Evolutionary conservation across 2,113 vertebrate species (phyloP).

Genomic region (Tonatia bakeri): DNA sequence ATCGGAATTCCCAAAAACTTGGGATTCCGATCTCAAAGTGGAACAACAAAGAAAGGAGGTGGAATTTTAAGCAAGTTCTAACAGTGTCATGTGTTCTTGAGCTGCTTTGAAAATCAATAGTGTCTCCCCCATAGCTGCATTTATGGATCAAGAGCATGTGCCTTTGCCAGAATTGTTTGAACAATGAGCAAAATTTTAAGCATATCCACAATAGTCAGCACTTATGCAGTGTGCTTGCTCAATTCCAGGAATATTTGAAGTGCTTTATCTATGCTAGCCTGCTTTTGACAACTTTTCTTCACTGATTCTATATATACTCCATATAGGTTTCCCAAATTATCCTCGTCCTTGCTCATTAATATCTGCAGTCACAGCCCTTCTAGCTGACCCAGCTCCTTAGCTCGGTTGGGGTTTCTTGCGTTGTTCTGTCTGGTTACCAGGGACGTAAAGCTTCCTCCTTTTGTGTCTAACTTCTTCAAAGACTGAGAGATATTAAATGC

Average conservation of each 20-base stretch:
- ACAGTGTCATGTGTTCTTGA: not conserved
- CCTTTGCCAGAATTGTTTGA: not conserved
- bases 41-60: not conserved
- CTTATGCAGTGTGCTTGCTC: not conserved
- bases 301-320: not conserved
- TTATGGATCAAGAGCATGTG: not conserved
- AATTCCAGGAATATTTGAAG: not conserved
- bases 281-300: not conserved
- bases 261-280: not conserved
- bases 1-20: too few relatives aligned
- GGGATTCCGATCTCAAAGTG: not conserved
- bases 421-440: not conserved
- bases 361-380: not conserved
- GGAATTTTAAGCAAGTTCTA: not conserved
- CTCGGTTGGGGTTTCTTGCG: not conserved
- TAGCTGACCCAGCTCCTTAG: not conserved
- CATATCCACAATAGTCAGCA: not conserved
- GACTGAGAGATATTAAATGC: not conserved
- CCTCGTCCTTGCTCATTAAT: not conserved
- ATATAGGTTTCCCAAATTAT: not conserved
- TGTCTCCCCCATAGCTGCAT: not conserved
- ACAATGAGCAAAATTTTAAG: not conserved
- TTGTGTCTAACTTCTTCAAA: not conserved
- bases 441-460: not conserved
- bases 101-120: not conserved